Base-by-base conservation (phyloP, 1,140 invertebrate species). In the Heliconius nattereri region DNA sequence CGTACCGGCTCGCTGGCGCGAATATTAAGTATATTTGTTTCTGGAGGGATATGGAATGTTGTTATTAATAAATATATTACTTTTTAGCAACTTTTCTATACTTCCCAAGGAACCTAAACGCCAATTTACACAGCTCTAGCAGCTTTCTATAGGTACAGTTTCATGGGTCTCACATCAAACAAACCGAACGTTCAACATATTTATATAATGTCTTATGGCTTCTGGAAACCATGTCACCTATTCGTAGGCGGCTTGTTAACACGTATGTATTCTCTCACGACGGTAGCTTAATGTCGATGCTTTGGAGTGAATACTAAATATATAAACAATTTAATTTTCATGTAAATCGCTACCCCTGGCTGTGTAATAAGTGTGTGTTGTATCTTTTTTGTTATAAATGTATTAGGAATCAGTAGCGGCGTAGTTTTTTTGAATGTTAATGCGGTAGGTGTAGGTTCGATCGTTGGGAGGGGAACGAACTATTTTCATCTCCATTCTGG, bases 1-100 rank as follows among this genome's bases (percentile, higher is more conserved):
- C 84, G 81, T 82, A 79, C 78, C 84, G 84, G 80, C 83, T 79
- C 71, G 82, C 85, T 84, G 86, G 83, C 81, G 86, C 86, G 91
- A 91, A 92, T 92, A 91, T 89, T 86, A 87, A 92, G 83, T 84
- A 75, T 78, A 79, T 84, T 83, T 81, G 81, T 84, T 57, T 84
- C 73, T 82, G 73, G 49, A 80, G 83, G 81, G 81, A 79, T 80
- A 60, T 72, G 71, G 20, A 66, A 66, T 66, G 23, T 7, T 66
- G 26, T 3, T 29, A 60, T 60, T 60, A 26, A 66, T 66, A 26
- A 26, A 66, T 60, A 23, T 66, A 23, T 66, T 26, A n/a, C 3
- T 29, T 8, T 57, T 8, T 26, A 57, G 40, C 40, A 45, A 45
- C 13, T 45, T 45, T 5, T 1, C 40, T 45, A 3, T 0, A 16